These are phyloP conservation scores for Diarsia dahlii DNA, from an alignment of 2,888 invertebrate genomes.

Conservation along the genomic window DNA sequence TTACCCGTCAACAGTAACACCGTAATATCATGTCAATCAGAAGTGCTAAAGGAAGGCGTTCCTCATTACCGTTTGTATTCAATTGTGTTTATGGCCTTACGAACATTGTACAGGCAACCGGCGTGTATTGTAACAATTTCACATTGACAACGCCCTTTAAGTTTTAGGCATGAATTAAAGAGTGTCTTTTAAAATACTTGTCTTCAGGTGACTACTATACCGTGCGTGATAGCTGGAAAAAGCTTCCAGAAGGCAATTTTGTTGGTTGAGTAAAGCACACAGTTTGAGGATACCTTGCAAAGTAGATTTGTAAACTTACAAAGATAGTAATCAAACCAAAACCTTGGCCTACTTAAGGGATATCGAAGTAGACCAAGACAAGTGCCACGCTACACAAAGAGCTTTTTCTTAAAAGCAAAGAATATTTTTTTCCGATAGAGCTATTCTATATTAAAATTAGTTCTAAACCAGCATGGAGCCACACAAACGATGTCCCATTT, in stretches of 20 bases:
- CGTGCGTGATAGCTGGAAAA: background rate
- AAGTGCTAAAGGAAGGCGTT: constrained; percentile 56
- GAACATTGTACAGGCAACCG: constrained; percentile 30
- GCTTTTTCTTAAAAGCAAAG: too few species aligned
- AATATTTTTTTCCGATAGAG: too few species aligned
- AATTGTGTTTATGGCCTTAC: constrained; percentile 62
- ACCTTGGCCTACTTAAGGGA: background rate
- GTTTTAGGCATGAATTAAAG: background rate
- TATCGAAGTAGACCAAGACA: background rate
- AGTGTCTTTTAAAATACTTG: background rate
- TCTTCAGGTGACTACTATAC: background rate
- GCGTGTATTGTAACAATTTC: background rate
- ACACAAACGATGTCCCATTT: too few species aligned
- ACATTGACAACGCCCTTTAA: background rate
- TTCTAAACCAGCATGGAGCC: too few species aligned
- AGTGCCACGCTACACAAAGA: too few species aligned
- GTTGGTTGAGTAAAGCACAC: background rate
- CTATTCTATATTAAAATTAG: too few species aligned
- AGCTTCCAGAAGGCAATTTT: background rate
- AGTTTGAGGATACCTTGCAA: background rate
- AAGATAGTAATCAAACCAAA: too few species aligned
- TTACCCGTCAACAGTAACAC: constrained; percentile 35
- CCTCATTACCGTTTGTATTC: constrained; percentile 59
- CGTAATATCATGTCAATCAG: constrained; percentile 48
- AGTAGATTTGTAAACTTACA: too few species aligned